Conservation (phyloP, 2,797 vertebrate genomes). For the Anguilla megastoma region DNA sequence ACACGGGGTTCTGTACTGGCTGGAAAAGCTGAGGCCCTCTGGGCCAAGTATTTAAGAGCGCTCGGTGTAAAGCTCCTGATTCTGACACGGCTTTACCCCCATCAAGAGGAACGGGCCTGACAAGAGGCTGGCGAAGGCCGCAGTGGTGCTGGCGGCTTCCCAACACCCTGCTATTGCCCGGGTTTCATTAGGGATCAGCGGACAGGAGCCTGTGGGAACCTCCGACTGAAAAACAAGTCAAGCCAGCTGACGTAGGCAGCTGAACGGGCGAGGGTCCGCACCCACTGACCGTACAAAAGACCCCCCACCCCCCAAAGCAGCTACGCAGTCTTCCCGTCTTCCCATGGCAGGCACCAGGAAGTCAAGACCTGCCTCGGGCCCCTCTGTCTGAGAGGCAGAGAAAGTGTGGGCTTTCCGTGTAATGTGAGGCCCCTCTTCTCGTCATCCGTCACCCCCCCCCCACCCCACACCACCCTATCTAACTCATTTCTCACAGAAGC, state of each 20-base stretch:
- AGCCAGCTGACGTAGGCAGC: neutral
- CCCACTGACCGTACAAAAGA: neutral
- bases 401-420: neutral
- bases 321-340: neutral
- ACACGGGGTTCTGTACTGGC: neutral
- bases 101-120: constrained; percentile 1
- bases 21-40: neutral
- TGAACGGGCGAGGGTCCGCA: neutral
- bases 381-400: neutral
- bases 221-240: neutral
- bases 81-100: constrained; percentile 24
- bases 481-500: neutral
- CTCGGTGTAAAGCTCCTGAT: neutral
- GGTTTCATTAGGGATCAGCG: constrained; percentile 26
- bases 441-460: neutral
- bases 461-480: neutral
- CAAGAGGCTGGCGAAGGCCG: constrained; percentile 27
- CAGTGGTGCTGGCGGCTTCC: constrained; percentile 15
- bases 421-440: neutral
- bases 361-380: neutral
- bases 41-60: neutral
- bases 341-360: neutral
- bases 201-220: neutral
- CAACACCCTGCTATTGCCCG: neutral
- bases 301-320: neutral